Base-by-base conservation (phyloP, 1,140 invertebrate genomes). In the Drosophila navojoa region DNA sequence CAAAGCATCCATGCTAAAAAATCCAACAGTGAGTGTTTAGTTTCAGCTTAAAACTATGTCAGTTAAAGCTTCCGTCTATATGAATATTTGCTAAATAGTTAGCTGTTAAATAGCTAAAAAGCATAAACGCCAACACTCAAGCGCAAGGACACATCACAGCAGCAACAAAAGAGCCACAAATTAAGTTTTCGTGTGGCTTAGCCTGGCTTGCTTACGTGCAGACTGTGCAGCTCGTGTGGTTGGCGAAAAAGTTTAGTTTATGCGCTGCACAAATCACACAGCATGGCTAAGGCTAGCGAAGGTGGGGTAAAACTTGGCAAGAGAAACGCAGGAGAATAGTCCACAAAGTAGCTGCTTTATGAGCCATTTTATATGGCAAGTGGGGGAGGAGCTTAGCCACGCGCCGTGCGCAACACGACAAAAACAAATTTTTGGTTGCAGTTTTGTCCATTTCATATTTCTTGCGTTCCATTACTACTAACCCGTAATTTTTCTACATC, bases 301-400 rank as follows among this genome's bases (percentile, higher is more conserved):
- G 29, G 16, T 6, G 71, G 35, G 15, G 25, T 19, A 2, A 27
- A 22, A 27, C 4, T 9, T n/a, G 22, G 19, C 44, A 16, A 3
- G 16, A 11, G 16, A 19, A 29, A 1, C 1, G 42, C 10, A 4
- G 35, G 38, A 29, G 27, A 45, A 11, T 49, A 16, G 32, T 35
- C 45, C 77, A 85, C 81, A 85, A 78, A 62, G 77, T 71, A 71
- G 70, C 75, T 40, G 68, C 25, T 71, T 77, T 77, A 80, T 76
- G 66, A 71, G 60, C 50, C 62, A 47, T 64, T 54, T 64, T 49
- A 58, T 61, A 44, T 40, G 35, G 35, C 49, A 32, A 27, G 15
- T 5, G 29, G n/a, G 9, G 19, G 15, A 5, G 10, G 4, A 10
- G 19, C 22, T 16, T 25, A 49, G n/a, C 16, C 9, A 16, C 16